phyloP scores from a whole-genome alignment of 2,797 vertebrate species.

The Taeniopygia guttata region DNA sequence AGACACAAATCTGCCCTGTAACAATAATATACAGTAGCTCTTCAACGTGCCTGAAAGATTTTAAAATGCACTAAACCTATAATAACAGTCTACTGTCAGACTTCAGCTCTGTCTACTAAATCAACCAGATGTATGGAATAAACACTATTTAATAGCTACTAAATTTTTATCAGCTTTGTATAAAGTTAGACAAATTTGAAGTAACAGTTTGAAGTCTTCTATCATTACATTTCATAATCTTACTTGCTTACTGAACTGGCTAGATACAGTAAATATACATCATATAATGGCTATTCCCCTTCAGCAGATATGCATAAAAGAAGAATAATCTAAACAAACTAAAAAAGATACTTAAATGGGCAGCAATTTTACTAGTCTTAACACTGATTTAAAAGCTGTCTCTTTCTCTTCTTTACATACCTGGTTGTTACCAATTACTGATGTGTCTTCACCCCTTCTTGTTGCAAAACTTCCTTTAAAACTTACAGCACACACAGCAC shows the following conservation, averaged over 20 bases:
- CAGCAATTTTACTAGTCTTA: constrained; percentile 42
- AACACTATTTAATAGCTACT: constrained; percentile 14
- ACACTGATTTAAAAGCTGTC: constrained; percentile 32
- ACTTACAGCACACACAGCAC: constrained; percentile 53
- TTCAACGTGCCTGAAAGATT: not conserved
- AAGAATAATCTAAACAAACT: constrained; percentile 27
- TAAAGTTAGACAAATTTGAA: constrained; percentile 33
- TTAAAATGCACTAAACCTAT: constrained; percentile 19
- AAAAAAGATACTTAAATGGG: constrained; percentile 18
- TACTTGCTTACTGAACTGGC: constrained; percentile 4
- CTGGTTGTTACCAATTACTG: constrained; percentile 76
- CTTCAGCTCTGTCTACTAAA: constrained; percentile 1
- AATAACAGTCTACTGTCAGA: not conserved
- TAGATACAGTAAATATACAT: constrained; percentile 16
- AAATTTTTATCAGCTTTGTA: constrained; percentile 40
- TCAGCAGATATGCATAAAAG: constrained; percentile 22
- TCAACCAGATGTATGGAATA: constrained; percentile 42
- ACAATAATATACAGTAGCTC: constrained; percentile 28
- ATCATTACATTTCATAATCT: constrained; percentile 20
- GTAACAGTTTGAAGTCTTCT: not conserved
- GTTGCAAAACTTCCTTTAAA: constrained; percentile 57
- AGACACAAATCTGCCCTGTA: constrained; percentile 14
- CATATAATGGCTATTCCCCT: not conserved
- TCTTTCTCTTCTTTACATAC: constrained; percentile 70
- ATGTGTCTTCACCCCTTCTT: constrained; percentile 70